A percentile compares a stretch with the other conserved stretches of the same genome.
Conservation (phyloP, 2,797 vertebrate species). For the Microcaecilia unicolor region DNA sequence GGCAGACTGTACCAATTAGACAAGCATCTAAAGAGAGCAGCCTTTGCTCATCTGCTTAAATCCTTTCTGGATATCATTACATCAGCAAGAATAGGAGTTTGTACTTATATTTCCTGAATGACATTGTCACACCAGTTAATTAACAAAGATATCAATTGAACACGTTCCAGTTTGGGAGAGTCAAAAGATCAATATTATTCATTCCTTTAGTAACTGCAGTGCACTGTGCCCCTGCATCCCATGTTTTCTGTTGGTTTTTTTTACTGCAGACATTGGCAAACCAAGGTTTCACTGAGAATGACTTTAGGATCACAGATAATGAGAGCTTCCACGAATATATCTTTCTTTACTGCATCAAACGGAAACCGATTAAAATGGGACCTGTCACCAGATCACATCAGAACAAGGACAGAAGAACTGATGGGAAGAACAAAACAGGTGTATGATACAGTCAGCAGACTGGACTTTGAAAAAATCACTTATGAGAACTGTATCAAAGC, state of each 20-base stretch:
- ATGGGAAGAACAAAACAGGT: constrained; percentile 68
- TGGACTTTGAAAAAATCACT: constrained; percentile 60
- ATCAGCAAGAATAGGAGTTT: too few relatives aligned
- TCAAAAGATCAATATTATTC: too few relatives aligned
- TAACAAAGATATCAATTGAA: too few relatives aligned
- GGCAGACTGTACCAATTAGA: too few relatives aligned
- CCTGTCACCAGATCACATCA: constrained; percentile 76
- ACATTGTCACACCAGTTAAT: too few relatives aligned
- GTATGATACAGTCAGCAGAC: constrained; percentile 65
- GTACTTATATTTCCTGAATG: too few relatives aligned
- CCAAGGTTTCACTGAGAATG: constrained; percentile 57
- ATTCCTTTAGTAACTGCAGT: too few relatives aligned
- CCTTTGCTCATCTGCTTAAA: too few relatives aligned
- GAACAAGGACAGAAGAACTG: constrained; percentile 59
- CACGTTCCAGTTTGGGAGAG: too few relatives aligned
- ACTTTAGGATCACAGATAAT: constrained; percentile 52
- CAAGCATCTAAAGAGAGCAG: too few relatives aligned
- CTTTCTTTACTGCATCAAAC: constrained; percentile 36
- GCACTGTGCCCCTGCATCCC: constrained; percentile 3
- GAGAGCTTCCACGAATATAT: constrained; percentile 29
- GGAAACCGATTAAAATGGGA: constrained; percentile 74
- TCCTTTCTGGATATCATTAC: too few relatives aligned
- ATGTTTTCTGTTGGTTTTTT: too few relatives aligned
- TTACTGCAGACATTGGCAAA: constrained; percentile 45
- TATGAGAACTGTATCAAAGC: constrained; percentile 74